phyloP scores from a whole-genome alignment of 2,797 vertebrate genomes.

The Sphenopsis melanotis region DNA sequence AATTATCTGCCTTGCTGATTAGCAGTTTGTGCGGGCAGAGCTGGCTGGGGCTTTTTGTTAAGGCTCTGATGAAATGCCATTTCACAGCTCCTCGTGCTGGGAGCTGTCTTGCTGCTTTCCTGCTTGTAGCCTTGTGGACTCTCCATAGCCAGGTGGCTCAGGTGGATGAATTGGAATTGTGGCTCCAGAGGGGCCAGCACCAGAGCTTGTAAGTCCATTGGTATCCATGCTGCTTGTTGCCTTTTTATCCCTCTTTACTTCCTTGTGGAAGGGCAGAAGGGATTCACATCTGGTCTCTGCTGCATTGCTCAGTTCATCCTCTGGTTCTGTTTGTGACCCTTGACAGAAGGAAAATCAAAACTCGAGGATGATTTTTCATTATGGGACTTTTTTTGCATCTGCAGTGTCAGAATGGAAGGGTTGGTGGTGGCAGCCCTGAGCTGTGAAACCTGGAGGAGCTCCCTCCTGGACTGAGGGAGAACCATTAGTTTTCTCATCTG shows the following conservation, averaged over 20 bases:
- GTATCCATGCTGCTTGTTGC: not conserved
- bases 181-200: not conserved
- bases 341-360: not conserved
- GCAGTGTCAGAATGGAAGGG: not conserved
- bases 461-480: not conserved
- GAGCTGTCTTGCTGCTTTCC: not conserved
- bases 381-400: not conserved
- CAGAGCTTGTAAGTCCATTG: not conserved
- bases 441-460: not conserved
- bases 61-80: not conserved
- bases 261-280: not conserved
- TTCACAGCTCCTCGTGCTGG: not conserved
- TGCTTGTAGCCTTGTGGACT: not conserved
- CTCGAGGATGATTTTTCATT: not conserved
- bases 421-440: not conserved
- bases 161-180: not conserved
- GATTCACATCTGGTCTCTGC: not conserved
- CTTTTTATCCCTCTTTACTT: not conserved
- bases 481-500: not conserved
- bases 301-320: not conserved
- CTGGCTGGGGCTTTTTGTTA: not conserved
- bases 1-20: slow-evolving; percentile 32
- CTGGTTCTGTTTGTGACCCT: not conserved
- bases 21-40: not conserved
- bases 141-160: not conserved